Base-by-base conservation (phyloP, 2,888 invertebrate species). In the Patella depressa region DNA sequence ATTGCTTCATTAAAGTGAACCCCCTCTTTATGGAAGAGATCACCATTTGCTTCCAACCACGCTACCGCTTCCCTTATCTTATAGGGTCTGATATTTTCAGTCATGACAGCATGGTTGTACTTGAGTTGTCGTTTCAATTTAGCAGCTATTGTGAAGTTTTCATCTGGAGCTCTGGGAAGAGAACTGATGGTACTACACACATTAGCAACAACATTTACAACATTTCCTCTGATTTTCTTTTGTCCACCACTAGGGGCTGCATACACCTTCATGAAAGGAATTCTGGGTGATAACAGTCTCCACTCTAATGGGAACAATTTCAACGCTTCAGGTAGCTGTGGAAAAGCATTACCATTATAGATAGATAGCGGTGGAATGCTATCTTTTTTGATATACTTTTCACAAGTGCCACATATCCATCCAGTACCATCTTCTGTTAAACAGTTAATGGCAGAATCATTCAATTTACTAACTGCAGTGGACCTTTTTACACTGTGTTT, bases 111-210 rank as follows among this genome's bases (percentile, higher is more conserved):
- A 53, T 59, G 19, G 17, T 65, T 69, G 14, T 59, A 45, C 12
- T 45, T 24, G 2, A 74, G 19, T 24, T 65, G 74, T 65, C 74
- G 19, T 19, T 74, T 55, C 7, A 74, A 34, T 29, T 74, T 74
- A 53, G 69, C 34, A 7, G 74, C 74, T 45, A 69, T 53, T 69
- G 74, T 74, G 53, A 65, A 45, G 12, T 59, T 74, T 24, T 72
- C 72, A 34, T 72, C 72, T 29, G 45, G 45, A 11, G 34, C 34
- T 45, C 72, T 24, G 12, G 72, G 72, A 12, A 72, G 45, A 14
- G 72, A 72, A 24, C 34, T 72, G 34, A 34, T 45, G 14, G 72
- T 72, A n/a, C 15, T 45, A 12, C 17, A 19, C 24, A 72, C 72
- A 72, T 72, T 45, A 29, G 45, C 70, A 70, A 19, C 17, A 24